Base-by-base conservation (phyloP, 2,888 invertebrate genomes). In the Caenorhabditis angaria region DNA sequence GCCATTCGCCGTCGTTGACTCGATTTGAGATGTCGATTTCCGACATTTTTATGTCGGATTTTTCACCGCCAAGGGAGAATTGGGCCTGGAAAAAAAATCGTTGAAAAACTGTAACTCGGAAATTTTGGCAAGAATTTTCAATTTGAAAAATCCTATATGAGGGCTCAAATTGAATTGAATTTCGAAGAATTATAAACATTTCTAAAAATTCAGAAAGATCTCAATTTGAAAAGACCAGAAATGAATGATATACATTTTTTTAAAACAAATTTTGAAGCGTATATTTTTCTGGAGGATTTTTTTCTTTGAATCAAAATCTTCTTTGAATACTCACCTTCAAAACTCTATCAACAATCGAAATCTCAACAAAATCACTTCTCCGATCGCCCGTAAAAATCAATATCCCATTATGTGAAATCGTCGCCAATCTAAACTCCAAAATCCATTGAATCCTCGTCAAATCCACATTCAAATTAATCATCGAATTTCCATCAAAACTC, bases 1-100 rank as follows among this genome's bases (percentile, higher is more conserved):
- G 86, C 86, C 86, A 86, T 53, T 84, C 78, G 2, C 86, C 86
- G 55, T 86, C 83, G 59, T 84, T 83, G 25, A 86, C 73, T 51
- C 83, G 71, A 61, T 85, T 85, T 56, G 78, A 77, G 12, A 69
- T 64, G 60, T 80, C 82, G 50, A 80, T 83, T 10, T 81, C 77
- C 78, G n/a, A n/a, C n/a, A 85, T 69, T 61, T 73, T 74, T 18
- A 82, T 71, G 35, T 70, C 70, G 1, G 66, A 70, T 50, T 71
- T 69, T 55, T 80, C 70, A 20, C 77, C 82, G 27, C 82, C 82
- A 24, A 82, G 64, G 10, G 77, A 78, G 62, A 73, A 82, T 68
- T 80, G 73, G 12, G 71, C 71, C 65, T 76, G 71, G 12, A 69
- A 61, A 51, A 51, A 4, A 24, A n/a, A 3, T 51, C 6, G 48